Evolutionary conservation across 2,888 invertebrate genomes (phyloP), one percentile per base, ranked within the genome.

Genomic region (Erannis defoliaria): DNA sequence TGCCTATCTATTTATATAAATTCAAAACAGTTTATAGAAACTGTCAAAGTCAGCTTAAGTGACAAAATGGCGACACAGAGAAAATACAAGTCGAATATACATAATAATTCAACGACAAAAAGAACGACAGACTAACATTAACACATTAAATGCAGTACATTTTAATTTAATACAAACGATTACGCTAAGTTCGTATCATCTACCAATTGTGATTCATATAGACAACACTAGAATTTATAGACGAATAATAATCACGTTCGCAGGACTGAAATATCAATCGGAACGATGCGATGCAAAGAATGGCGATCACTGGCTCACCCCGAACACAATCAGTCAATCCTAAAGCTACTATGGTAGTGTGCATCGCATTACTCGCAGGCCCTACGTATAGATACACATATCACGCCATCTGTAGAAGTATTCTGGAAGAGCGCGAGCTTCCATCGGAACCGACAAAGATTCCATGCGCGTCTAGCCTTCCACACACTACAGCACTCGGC

Each of bases 91-190:
- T 64, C 61, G 63, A 64, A 62, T 66, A 58, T 64, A 62, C 63
- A 72, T 33, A 33, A 75, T 73, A 76, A 75, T 74, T 75, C 76
- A 75, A 78, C 65, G 61, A 75, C 70, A 60, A 68, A 66, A 69
- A 62, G 21, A 70, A 70, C 43, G 57, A 35, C 48, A 77, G 79
- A 77, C 75, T 80, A 85, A 84, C 78, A 73, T 77, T 76, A 81
- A 83, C 78, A 87, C 80, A 83, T 89, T 88, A 89, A 90, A 90
- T 90, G 89, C 90, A 88, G 80, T 85, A 85, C 77, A 78, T 78
- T 78, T 73, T 62, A 38, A 53, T 79, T 66, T 69, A 70, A 70
- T 74, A 62, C 67, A 70, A 73, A 74, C 66, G 62, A 74, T 75
- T 80, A 59, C 66, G 71, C 81, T 85, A 85, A 78, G 67, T 81